Conservation (phyloP, 1,140 invertebrate species). For the Bombyx mori region ASM3026992v2 NC_085117.1:12850501-12851000, state of each 20-base stretch:
- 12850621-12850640: too few species aligned
- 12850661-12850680: too few species aligned
- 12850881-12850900: conserved; percentile 20
- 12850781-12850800: conserved; percentile 62
- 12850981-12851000: conserved; percentile 7
- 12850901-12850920: conserved; percentile 49
- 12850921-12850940: conserved; percentile 30
- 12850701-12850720: neutral
- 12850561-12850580: too few species aligned
- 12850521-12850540: too few species aligned
- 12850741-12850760: conserved; percentile 61
- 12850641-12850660: too few species aligned
- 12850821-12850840: neutral
- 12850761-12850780: conserved; percentile 63
- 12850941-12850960: conserved; percentile 8
- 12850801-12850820: conserved; percentile 13
- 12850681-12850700: too few species aligned
- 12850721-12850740: conserved; percentile 8
- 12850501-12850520: too few species aligned
- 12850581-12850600: too few species aligned
- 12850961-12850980: conserved; percentile 26
- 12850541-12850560: too few species aligned
- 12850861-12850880: conserved; percentile 23
- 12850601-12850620: too few species aligned
- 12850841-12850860: conserved; percentile 16